Conservation (phyloP, 2,888 invertebrate species). For the Sarcophaga rosellei region DNA sequence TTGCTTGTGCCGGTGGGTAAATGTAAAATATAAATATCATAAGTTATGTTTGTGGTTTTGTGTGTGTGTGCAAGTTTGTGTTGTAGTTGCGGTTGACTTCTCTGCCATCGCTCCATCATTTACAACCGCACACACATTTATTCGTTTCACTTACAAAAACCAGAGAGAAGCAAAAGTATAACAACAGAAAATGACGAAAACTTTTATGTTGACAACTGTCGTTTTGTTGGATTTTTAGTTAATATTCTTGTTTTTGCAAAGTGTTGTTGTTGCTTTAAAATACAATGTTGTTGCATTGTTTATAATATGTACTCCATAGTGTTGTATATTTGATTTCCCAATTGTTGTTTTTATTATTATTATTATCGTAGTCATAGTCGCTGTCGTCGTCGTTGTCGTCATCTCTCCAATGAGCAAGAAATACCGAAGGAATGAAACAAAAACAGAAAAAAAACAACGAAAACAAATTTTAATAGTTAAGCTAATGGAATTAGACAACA, state of each 20-base stretch:
- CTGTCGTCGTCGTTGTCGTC: slow-evolving; percentile 16
- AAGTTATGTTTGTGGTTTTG: slow-evolving; percentile 10
- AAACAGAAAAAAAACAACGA: not conserved
- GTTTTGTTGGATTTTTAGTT: not conserved
- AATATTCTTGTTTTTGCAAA: not conserved
- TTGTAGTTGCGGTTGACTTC: slow-evolving; percentile 43
- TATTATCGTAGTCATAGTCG: not conserved
- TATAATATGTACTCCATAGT: too few species aligned
- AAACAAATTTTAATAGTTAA: slow-evolving; percentile 33
- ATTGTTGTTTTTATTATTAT: not conserved
- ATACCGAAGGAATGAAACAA: slow-evolving; percentile 28
- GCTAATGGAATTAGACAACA: slow-evolving; percentile 54
- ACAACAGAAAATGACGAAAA: not conserved
- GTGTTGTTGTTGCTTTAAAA: slow-evolving; percentile 10
- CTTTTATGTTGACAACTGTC: slow-evolving; percentile 49
- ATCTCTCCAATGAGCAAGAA: slow-evolving; percentile 42
- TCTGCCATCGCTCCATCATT: not conserved
- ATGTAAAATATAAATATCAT: slow-evolving; percentile 24
- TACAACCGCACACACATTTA: not conserved
- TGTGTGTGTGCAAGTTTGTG: not conserved
- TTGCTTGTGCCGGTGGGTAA: not conserved
- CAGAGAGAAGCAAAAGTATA: not conserved
- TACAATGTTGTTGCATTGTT: slow-evolving; percentile 27
- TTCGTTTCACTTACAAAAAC: not conserved
- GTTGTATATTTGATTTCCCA: not conserved